Base-by-base conservation (phyloP, 2,888 invertebrate genomes). In the Apamea sordens region DNA sequence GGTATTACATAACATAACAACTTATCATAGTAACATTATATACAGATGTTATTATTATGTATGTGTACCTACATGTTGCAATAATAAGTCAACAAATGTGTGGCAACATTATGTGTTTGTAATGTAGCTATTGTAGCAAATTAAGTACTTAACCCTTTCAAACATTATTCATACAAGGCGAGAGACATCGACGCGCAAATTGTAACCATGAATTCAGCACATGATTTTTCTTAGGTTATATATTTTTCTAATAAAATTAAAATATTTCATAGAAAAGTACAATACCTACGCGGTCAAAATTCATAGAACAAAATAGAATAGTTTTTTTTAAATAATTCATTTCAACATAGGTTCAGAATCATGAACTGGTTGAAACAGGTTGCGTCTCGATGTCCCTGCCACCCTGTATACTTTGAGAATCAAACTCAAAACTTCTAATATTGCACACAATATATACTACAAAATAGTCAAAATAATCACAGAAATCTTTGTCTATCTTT, bases 381-480 rank as follows among this genome's bases (percentile, higher is more conserved):
- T 21, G 53, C 8, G 0, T 18, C 0, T 50, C 7, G 7, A 18
- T 21, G 18, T 21, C 50, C 50, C 21, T 6, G 21, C 21, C 50
- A 50, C 18, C 21, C 7, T 21, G 5, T 47, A 65, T 15, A n/a
- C 36, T 47, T 24, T n/a, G 32, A 59, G 15, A n/a, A 24, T 32
- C 2, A 44, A 74, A 74, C 21, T 50, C 18, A 15, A 65, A 59
- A 21, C 7, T 64, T 77, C 47, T 44, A 83, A 63, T 69, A 83
- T 79, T 79, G 82, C 84, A 79, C 53, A 65, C 44, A 65, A 59
- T 36, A 67, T 36, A 67, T 11, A 36, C 24, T 65, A 76, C 6
- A 28, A 67, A 28, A 64, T 69, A 82, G 83, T 83, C 83, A 82
- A 67, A 28, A 64, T 69, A 82, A 82, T 83, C 83, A 82, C 79